phyloP scores from a whole-genome alignment of 2,797 vertebrate genomes.

The Karalla daura region DNA sequence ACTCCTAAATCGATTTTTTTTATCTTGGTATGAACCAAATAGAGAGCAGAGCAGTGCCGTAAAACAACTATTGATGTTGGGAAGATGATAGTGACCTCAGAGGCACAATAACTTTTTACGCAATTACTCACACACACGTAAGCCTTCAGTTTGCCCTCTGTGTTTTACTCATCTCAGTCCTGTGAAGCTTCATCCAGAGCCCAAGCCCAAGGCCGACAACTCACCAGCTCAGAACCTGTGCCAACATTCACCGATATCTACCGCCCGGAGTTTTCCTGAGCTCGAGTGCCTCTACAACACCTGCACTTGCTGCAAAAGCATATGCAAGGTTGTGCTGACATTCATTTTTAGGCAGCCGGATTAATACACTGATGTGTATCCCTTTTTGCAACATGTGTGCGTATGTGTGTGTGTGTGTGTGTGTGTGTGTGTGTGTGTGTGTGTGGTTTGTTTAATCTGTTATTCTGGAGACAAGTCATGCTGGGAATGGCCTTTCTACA shows the following conservation, averaged over 20 bases:
- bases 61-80: background rate
- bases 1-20: too few species aligned
- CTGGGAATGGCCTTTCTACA: conserved; percentile 3
- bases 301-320: background rate
- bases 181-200: conserved; percentile 2
- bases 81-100: background rate
- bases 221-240: conserved; percentile 1
- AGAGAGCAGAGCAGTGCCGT: too few species aligned
- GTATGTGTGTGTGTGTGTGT: background rate
- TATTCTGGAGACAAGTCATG: conserved; percentile 1
- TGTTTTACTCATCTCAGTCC: background rate
- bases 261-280: background rate
- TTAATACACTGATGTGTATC: background rate
- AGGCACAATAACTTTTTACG: background rate
- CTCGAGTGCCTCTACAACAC: background rate
- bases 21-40: too few species aligned
- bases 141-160: background rate
- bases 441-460: background rate
- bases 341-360: too few species aligned
- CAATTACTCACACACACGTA: conserved; percentile 7
- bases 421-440: background rate
- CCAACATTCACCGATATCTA: conserved; percentile 28
- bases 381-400: background rate
- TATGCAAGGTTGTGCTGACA: background rate
- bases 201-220: background rate